A percentile compares a stretch with the other conserved stretches of the same genome.
Evolutionary conservation across 1,140 invertebrate species (phyloP).

Genomic region (Papilio glaucus): DNA sequence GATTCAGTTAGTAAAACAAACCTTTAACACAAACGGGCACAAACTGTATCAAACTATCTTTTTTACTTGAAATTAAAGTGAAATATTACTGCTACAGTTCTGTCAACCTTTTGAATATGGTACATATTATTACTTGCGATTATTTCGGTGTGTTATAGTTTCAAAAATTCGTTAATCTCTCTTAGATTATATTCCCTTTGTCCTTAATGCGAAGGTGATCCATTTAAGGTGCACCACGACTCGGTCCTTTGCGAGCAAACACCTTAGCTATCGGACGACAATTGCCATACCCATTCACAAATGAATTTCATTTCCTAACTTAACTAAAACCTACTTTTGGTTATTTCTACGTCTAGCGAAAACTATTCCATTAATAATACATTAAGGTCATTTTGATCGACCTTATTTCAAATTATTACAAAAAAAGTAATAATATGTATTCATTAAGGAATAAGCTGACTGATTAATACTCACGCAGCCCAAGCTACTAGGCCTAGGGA

Average conservation of each 20-base stretch:
- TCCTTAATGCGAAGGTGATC: not conserved
- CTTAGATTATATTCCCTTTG: not conserved
- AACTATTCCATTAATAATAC: not conserved
- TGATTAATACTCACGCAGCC: no score
- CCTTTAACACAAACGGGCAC: no score
- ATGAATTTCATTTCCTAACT: slow-evolving; percentile 17
- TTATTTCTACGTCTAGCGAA: not conserved
- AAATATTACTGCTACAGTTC: no score
- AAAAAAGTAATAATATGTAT: no score
- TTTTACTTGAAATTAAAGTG: no score
- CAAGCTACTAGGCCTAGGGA: no score
- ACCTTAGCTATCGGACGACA: slow-evolving; percentile 13
- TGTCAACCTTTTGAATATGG: no score
- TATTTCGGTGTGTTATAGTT: not conserved
- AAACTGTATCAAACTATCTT: no score
- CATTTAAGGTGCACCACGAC: slow-evolving; percentile 22
- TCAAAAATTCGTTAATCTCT: not conserved
- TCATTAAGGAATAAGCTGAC: no score
- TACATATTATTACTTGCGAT: no score
- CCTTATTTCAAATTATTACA: no score
- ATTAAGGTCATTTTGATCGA: not conserved
- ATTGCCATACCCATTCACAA: slow-evolving; percentile 31
- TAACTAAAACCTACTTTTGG: not conserved
- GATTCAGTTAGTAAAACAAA: no score
- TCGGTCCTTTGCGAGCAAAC: slow-evolving; percentile 28